These are phyloP conservation scores for Chiloscyllium punctatum DNA, from an alignment of 2,797 vertebrate species.

Conservation along the genomic window DNA sequence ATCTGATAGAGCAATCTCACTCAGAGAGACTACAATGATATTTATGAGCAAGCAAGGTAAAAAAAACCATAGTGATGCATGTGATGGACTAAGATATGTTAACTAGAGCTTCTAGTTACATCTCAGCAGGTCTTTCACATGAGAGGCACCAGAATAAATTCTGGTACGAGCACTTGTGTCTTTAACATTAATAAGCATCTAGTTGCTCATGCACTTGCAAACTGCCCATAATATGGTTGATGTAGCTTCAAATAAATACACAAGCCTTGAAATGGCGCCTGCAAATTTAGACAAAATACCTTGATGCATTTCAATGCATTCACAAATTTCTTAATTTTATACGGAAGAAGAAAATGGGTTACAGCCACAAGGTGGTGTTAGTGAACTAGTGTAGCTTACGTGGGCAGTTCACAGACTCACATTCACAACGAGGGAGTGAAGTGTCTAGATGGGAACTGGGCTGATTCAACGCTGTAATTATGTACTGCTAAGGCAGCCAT, in stretches of 20 bases:
- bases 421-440: not conserved
- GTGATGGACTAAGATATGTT: not conserved
- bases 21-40: not conserved
- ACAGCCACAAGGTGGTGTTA: not conserved
- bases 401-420: not conserved
- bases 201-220: not conserved
- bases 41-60: not conserved
- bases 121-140: not conserved
- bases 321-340: not conserved
- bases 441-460: too few species aligned
- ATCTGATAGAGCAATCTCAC: not conserved
- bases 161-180: not conserved
- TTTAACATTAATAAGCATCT: not conserved
- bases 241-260: not conserved
- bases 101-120: not conserved
- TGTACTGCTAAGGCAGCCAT: not conserved
- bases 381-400: not conserved
- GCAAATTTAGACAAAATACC: not conserved
- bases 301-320: not conserved
- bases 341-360: not conserved
- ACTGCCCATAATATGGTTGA: not conserved
- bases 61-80: not conserved
- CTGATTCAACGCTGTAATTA: not conserved
- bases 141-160: not conserved
- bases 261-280: not conserved